Conservation (phyloP, 2,888 invertebrate species). For the Limenitis camilla region DNA sequence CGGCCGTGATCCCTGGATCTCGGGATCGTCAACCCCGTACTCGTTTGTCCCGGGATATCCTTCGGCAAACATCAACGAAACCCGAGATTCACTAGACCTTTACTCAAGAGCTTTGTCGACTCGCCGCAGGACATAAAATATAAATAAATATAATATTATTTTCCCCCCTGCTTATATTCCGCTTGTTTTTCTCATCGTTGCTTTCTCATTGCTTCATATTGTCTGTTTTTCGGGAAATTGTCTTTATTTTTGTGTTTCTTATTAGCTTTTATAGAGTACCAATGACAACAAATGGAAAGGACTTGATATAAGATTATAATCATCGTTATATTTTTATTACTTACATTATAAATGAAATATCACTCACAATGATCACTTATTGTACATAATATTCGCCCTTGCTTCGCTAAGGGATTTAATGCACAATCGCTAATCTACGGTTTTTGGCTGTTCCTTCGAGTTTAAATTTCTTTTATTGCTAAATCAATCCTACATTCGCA, state of each 20-base stretch:
- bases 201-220: constrained; percentile 42
- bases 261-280: constrained; percentile 10
- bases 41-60: constrained; percentile 71
- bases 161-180: constrained; percentile 28
- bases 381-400: too few species aligned
- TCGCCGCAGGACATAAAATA: constrained; percentile 50
- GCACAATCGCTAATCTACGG: too few species aligned
- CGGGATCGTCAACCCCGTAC: constrained; percentile 51
- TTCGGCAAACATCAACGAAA: constrained; percentile 66
- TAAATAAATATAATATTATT: constrained; percentile 51
- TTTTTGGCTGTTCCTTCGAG: too few species aligned
- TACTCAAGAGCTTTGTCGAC: constrained; percentile 61
- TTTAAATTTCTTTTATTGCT: too few species aligned
- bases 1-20: constrained; percentile 63
- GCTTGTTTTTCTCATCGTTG: constrained; percentile 28
- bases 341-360: too few species aligned
- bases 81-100: constrained; percentile 68
- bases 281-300: too few species aligned
- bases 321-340: too few species aligned
- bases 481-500: too few species aligned
- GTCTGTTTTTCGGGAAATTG: constrained; percentile 24
- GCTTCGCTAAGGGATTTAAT: too few species aligned
- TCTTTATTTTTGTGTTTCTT: constrained; percentile 5
- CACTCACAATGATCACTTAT: too few species aligned
- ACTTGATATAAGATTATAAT: too few species aligned